Evolutionary conservation across 2,113 vertebrate genomes (phyloP).

Genomic region (Anthoscopus minutus): DNA sequence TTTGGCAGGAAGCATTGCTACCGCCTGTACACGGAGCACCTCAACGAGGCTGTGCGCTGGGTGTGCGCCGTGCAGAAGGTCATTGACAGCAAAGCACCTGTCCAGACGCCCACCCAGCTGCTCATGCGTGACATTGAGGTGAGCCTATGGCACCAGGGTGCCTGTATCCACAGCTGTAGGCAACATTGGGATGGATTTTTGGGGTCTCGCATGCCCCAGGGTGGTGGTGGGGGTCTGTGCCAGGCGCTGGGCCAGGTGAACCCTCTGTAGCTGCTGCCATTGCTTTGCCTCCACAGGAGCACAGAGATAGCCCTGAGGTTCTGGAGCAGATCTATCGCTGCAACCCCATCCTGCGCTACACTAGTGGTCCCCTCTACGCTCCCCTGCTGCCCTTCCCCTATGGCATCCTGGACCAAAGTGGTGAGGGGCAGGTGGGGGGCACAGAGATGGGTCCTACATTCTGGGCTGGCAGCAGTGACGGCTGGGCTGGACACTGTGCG

Average conservation of each 20-base stretch:
- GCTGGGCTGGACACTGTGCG: rapidly evolving
- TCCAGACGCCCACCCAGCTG: conserved; percentile 93
- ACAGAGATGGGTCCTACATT: rapidly evolving
- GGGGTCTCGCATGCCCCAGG: rapidly evolving
- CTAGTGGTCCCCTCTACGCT: conserved; percentile 86
- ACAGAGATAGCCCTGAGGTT: conserved; percentile 81
- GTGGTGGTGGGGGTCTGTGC: neutral
- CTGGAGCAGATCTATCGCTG: conserved; percentile 92
- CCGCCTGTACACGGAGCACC: conserved; percentile 86
- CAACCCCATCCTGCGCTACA: conserved; percentile 93
- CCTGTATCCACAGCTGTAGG: rapidly evolving
- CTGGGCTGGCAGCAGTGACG: rapidly evolving
- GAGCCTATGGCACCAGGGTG: rapidly evolving
- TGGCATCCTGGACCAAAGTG: conserved; percentile 78
- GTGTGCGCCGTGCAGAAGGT: conserved; percentile 88
- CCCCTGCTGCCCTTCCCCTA: conserved; percentile 92
- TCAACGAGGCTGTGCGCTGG: conserved; percentile 91
- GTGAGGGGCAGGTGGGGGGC: conserved; percentile 63
- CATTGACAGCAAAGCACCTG: conserved; percentile 86
- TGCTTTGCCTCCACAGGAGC: conserved; percentile 75
- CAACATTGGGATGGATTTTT: rapidly evolving
- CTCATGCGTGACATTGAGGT: conserved; percentile 94
- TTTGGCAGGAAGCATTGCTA: conserved; percentile 91
- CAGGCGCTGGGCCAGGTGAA: rapidly evolving
- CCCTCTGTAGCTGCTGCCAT: neutral